Evolutionary conservation across 2,113 vertebrate species (phyloP).

Genomic region (Accipiter virgatus): DNA sequence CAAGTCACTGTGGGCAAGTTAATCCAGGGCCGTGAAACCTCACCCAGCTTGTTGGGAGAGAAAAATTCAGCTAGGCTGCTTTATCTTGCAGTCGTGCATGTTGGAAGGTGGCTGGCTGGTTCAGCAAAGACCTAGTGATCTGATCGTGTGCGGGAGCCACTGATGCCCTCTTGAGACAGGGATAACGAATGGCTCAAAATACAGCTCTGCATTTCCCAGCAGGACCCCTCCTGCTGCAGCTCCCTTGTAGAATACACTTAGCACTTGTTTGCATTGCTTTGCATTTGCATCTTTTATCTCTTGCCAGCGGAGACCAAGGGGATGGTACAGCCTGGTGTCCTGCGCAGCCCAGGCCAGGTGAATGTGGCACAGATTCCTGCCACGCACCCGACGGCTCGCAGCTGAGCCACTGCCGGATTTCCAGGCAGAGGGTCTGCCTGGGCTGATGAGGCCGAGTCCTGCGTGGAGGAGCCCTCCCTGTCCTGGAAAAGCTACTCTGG

Average conservation of each 20-base stretch:
- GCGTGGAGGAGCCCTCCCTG: neutral
- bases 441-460: neutral
- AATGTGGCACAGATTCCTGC: neutral
- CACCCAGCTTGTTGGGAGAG: neutral
- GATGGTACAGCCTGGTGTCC: neutral
- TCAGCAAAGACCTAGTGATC: neutral
- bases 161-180: neutral
- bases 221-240: neutral
- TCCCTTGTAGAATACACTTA: neutral
- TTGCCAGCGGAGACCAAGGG: neutral
- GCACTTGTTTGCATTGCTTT: neutral
- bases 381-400: fast-evolving
- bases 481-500: neutral
- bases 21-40: neutral
- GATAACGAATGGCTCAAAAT: neutral
- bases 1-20: neutral
- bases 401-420: fast-evolving
- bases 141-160: fast-evolving
- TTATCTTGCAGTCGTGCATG: fast-evolving
- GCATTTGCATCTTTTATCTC: neutral
- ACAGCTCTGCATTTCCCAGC: neutral
- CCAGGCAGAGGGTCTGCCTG: neutral
- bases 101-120: neutral
- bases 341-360: neutral
- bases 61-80: neutral